Base-by-base conservation (phyloP, 2,888 invertebrate species). In the Diaprepes abbreviatus region DNA sequence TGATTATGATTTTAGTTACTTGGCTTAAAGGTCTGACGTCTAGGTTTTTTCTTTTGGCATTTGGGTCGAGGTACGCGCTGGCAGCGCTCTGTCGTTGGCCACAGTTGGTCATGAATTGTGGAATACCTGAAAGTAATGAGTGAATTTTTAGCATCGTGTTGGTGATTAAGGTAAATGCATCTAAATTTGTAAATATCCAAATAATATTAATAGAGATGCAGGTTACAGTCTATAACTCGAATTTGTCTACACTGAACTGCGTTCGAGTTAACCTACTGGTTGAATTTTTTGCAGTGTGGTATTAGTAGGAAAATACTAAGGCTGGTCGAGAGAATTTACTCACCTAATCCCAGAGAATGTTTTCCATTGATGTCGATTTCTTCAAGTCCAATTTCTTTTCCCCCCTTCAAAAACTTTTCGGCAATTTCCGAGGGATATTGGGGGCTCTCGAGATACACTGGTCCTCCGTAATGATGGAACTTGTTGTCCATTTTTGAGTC, bases 291-390 rank as follows among this genome's bases (percentile, higher is more conserved):
- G n/a, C n/a, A n/a, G n/a, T n/a, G n/a, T n/a, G n/a, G n/a, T n/a
- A n/a, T n/a, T n/a, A n/a, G n/a, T n/a, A n/a, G n/a, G n/a, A n/a
- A n/a, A n/a, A n/a, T n/a, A n/a, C n/a, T n/a, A n/a, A n/a, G n/a
- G n/a, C n/a, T n/a, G n/a, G n/a, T n/a, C n/a, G n/a, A n/a, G n/a
- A n/a, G n/a, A n/a, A n/a, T 43, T 10, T 67, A 10, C 40, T 19
- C 60, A 71, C 73, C 72, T 43, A 78, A 91, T 3, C 92, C 92
- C 72, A 90, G 77, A 74, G 88, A 87, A 2, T 88, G 82, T 24
- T 88, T 87, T 0, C 87, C 88, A 77, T 92, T 92, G 79, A 92
- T 91, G 79, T 94, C 93, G 10, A 90, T 85, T 50, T 89, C 88
- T 10, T 86, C 85, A 79, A 90, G 88, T 0, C 92, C 93, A 33